Conservation (phyloP, 2,888 invertebrate genomes). For the Arge pagana region DNA sequence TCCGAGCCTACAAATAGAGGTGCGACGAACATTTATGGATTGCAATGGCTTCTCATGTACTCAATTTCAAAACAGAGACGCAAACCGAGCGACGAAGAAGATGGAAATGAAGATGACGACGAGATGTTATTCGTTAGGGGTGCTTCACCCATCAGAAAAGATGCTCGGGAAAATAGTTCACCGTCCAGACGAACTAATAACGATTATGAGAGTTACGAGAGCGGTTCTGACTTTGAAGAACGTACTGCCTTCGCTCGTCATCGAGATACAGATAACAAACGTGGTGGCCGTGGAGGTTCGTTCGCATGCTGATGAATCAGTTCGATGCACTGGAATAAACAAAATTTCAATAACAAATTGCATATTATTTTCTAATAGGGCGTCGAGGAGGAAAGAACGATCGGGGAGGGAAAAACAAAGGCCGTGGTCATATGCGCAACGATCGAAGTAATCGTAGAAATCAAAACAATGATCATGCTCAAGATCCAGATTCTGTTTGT, state of each 20-base stretch:
- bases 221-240: slow-evolving; percentile 62
- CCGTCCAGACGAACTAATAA: slow-evolving; percentile 35
- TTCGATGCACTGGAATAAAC: slow-evolving; percentile 14
- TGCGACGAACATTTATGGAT: slow-evolving; percentile 6
- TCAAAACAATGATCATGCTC: slow-evolving; percentile 61
- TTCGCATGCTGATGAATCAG: slow-evolving; percentile 34
- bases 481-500: slow-evolving; percentile 76
- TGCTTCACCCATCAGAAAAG: slow-evolving; percentile 67
- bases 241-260: slow-evolving; percentile 47
- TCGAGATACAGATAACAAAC: slow-evolving; percentile 57
- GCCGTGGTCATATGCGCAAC: slow-evolving; percentile 53
- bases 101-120: slow-evolving; percentile 68
- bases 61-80: slow-evolving; percentile 66
- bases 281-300: slow-evolving; percentile 58
- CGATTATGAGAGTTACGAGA: slow-evolving; percentile 57
- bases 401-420: slow-evolving; percentile 56
- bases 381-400: slow-evolving; percentile 61
- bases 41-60: slow-evolving; percentile 25
- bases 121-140: slow-evolving; percentile 82
- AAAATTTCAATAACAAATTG: slow-evolving; percentile 23
- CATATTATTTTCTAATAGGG: slow-evolving; percentile 46
- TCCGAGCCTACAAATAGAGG: background rate
- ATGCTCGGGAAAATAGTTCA: slow-evolving; percentile 43
- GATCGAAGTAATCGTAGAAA: slow-evolving; percentile 61
- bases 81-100: slow-evolving; percentile 55